Base-by-base conservation (phyloP, 1,140 invertebrate species). In the Diorhabda carinulata region DNA sequence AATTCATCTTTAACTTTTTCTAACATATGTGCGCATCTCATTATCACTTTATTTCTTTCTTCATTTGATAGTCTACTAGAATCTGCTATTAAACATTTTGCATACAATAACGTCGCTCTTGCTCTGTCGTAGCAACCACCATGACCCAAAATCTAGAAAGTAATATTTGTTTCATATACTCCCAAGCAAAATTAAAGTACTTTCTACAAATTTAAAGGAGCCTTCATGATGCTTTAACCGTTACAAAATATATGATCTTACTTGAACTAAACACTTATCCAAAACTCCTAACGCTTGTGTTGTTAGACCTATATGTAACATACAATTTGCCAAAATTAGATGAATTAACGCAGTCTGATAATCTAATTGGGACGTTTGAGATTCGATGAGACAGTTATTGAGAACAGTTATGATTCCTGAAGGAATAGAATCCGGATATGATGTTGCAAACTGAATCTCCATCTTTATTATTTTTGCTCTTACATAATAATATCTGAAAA, bases 51-150 rank as follows among this genome's bases (percentile, higher is more conserved):
- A 4, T 82, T 78, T 58, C 87, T 84, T 3, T 79, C 71, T n/a
- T 85, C 82, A 43, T 82, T 79, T 2, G 77, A 61, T 5, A 70
- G 66, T n/a, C 79, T 57, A 69, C 83, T 57, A 77, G 87, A 75
- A 81, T 84, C 85, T 6, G 88, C 88, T 9, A 91, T 86, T 66
- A 90, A 78, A 73, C 89, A 91, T 76, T 91, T 90, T 1, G 88
- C 87, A 70, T 89, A 88, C 3, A 89, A 74, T 61, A 89, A 77
- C 67, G 87, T 80, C 3, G 84, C 88, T 81, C 90, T 87, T 2
- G 88, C 92, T 70, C 89, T 86, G 78, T 95, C 92, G 73, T 88
- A 93, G n/a, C 87, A 82, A n/a, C 89, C 90, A 2, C 92, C 92
- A 75, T 95, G 90, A 9, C 91, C 88, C 73, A 94, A 85, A 57